Conservation (phyloP, 2,888 invertebrate species). For the Drepana falcataria region DNA sequence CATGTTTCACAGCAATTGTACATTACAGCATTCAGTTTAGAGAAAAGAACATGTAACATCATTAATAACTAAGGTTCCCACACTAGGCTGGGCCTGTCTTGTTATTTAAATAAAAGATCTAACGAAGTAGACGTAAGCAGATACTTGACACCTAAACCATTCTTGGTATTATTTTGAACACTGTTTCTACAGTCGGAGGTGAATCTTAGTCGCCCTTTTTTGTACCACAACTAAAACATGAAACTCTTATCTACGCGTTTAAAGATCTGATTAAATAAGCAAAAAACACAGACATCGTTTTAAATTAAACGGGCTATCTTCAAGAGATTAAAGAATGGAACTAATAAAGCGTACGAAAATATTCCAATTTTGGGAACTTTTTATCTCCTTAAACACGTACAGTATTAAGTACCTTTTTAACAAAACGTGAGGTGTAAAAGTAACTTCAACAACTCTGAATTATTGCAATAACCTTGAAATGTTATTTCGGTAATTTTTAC, state of each 20-base stretch:
- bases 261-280: not conserved
- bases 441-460: not conserved
- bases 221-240: not conserved
- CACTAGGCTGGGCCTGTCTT: too few relatives aligned
- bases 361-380: not conserved
- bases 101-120: too few relatives aligned
- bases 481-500: too few relatives aligned
- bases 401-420: constrained; percentile 2
- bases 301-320: not conserved
- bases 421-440: constrained; percentile 1
- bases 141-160: too few relatives aligned
- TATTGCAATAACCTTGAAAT: not conserved
- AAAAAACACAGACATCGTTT: not conserved
- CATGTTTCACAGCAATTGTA: too few relatives aligned
- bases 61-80: too few relatives aligned
- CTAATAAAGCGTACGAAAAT: not conserved
- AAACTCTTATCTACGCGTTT: not conserved
- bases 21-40: too few relatives aligned
- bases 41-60: too few relatives aligned
- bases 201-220: too few relatives aligned
- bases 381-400: constrained; percentile 1
- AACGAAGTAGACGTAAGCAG: too few relatives aligned
- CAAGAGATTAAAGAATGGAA: not conserved
- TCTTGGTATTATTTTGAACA: too few relatives aligned
- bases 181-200: too few relatives aligned